Conservation (phyloP, 2,888 invertebrate species). For the Automeris io region DNA sequence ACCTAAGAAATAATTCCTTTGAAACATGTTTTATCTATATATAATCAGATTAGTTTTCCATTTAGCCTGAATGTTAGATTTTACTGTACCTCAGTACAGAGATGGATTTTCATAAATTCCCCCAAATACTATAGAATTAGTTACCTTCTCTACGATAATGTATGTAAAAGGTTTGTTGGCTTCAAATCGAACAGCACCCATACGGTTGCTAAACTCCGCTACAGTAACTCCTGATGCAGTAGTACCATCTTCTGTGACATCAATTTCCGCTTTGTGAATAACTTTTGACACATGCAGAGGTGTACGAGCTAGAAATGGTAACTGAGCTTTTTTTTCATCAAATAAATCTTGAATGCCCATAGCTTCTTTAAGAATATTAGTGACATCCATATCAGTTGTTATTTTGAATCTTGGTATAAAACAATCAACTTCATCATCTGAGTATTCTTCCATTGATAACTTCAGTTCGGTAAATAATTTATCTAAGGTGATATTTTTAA, state of each 20-base stretch:
- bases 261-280: slow-evolving; percentile 83
- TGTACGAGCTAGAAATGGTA: slow-evolving; percentile 65
- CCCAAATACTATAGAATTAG: slow-evolving; percentile 63
- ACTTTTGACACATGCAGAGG: slow-evolving; percentile 76
- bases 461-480: slow-evolving; percentile 69
- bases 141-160: slow-evolving; percentile 80
- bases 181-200: slow-evolving; percentile 75
- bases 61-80: neutral
- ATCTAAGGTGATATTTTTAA: slow-evolving; percentile 61
- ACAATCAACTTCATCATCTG: slow-evolving; percentile 81
- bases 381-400: slow-evolving; percentile 75
- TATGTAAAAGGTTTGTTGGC: slow-evolving; percentile 82
- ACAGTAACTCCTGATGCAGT: slow-evolving; percentile 79
- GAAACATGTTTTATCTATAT: no score
- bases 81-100: slow-evolving; percentile 32
- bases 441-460: slow-evolving; percentile 62
- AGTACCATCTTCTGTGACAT: slow-evolving; percentile 85
- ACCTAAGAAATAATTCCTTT: no score
- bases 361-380: slow-evolving; percentile 55
- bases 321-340: slow-evolving; percentile 40
- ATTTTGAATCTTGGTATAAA: slow-evolving; percentile 80
- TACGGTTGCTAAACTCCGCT: slow-evolving; percentile 67
- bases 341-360: slow-evolving; percentile 77
- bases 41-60: no score
- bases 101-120: slow-evolving; percentile 55